Evolutionary conservation across 2,797 vertebrate genomes (phyloP).

Genomic region (Crenichthys baileyi): DNA sequence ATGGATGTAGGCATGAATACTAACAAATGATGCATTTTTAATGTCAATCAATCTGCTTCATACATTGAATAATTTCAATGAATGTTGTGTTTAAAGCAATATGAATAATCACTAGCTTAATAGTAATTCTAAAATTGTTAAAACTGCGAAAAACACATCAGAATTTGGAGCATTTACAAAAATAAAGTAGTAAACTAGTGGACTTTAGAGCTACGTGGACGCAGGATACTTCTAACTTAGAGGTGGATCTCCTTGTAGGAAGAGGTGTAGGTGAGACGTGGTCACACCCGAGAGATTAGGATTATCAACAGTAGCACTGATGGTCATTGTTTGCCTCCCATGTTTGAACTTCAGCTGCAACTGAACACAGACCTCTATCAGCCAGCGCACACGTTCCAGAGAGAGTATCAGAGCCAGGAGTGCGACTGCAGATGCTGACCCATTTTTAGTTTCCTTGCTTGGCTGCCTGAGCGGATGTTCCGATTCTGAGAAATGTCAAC

Average conservation of each 20-base stretch:
- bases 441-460: constrained; percentile 53
- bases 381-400: constrained; percentile 19
- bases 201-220: neutral
- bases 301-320: constrained; percentile 1
- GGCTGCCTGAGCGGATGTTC: constrained; percentile 31
- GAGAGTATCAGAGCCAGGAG: neutral
- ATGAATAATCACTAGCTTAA: neutral
- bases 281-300: neutral
- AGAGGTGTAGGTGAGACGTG: neutral
- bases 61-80: constrained; percentile 7
- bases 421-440: constrained; percentile 52
- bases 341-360: constrained; percentile 29
- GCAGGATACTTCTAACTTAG: constrained; percentile 6
- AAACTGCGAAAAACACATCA: neutral
- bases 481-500: constrained; percentile 51
- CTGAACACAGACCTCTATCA: constrained; percentile 17
- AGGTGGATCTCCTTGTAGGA: neutral
- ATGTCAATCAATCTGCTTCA: neutral
- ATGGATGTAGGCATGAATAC: neutral
- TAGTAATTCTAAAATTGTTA: too few species aligned
- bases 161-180: constrained; percentile 16
- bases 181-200: neutral
- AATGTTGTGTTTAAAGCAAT: constrained; percentile 8
- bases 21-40: neutral
- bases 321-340: constrained; percentile 6